Base-by-base conservation (phyloP, 2,113 vertebrate genomes). In the Vireo altiloquus region DNA sequence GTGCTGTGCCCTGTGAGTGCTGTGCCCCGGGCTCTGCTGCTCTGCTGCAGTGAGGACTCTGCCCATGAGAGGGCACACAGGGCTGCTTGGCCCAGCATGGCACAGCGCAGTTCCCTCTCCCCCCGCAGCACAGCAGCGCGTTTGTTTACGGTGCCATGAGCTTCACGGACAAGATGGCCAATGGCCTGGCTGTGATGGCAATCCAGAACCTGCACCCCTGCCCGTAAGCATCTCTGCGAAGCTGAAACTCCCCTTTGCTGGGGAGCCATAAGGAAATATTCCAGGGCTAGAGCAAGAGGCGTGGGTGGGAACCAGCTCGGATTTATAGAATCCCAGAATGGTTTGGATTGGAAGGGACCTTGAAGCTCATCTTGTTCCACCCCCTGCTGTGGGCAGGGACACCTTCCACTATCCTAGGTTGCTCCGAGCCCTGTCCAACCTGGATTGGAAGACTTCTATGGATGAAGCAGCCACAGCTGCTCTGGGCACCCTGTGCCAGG, bases 121-220 rank as follows among this genome's bases (percentile, higher is more conserved):
- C 93, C 83, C 94, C 2, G 3, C 98, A 99, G 99, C 98, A 99
- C 98, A 99, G 99, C 7, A 97, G 98, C 2, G 99, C 99, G 0
- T 99, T 99, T 14, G 99, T 99, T 54, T 99, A 99, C 0, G 99
- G 99, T 1, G 98, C 99, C 59, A 99, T 99, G 99, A 99, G 99
- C 79, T 99, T 99, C 96, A 99, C 98, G 0, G 99, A 99, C 77
- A 99, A 99, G 95, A 94, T 99, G 61, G 99, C 99, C 71, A 99
- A 99, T 1, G 99, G 99, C 8, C 78, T 98, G 52, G 99, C 98
- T 3, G 99, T 99, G 71, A 99, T 99, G 98, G 14, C 66, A 9
- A 99, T 99, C 84, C 99, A 99, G 98, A 94, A 96, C 30, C 92
- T 99, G 50, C 98, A 99, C 50, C 99, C 99, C 1, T 99, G 99